phyloP scores from a whole-genome alignment of 1,140 invertebrate genomes.

The Aphidius gifuensis region DNA sequence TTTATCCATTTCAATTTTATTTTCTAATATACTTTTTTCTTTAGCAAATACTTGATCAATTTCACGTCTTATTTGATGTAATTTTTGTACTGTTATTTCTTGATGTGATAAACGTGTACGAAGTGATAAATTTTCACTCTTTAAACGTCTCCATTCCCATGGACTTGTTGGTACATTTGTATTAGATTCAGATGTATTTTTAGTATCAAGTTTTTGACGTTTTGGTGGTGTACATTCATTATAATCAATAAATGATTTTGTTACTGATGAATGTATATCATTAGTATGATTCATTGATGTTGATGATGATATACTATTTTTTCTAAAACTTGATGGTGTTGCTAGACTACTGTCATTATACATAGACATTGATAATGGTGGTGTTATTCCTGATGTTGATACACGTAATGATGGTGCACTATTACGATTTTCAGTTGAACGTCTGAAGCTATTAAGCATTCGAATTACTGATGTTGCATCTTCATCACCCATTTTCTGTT shows the following conservation, averaged over 20 bases:
- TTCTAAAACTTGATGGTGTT: not conserved
- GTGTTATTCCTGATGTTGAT: slow-evolving; percentile 5
- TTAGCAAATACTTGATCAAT: slow-evolving; percentile 52
- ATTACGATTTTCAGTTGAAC: slow-evolving; percentile 17
- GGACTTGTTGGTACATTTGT: slow-evolving; percentile 31
- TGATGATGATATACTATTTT: slow-evolving; percentile 3
- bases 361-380: slow-evolving; percentile 8
- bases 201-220: slow-evolving; percentile 25
- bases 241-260: not conserved
- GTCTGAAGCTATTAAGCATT: slow-evolving; percentile 39
- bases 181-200: slow-evolving; percentile 5
- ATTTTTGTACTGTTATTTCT: slow-evolving; percentile 45
- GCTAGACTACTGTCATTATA: not conserved
- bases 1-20: slow-evolving; percentile 44
- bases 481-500: slow-evolving; percentile 31
- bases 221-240: slow-evolving; percentile 28
- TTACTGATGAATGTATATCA: slow-evolving; percentile 1
- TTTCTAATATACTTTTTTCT: slow-evolving; percentile 46
- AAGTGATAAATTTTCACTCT: slow-evolving; percentile 42
- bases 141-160: slow-evolving; percentile 44
- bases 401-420: slow-evolving; percentile 14
- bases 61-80: slow-evolving; percentile 47
- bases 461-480: slow-evolving; percentile 40
- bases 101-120: slow-evolving; percentile 46
- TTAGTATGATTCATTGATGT: not conserved